Percentiles rank a stretch among this genome's conserved stretches.
Conservation (phyloP, 2,888 invertebrate genomes). For the Ecdyonurus torrentis region DNA sequence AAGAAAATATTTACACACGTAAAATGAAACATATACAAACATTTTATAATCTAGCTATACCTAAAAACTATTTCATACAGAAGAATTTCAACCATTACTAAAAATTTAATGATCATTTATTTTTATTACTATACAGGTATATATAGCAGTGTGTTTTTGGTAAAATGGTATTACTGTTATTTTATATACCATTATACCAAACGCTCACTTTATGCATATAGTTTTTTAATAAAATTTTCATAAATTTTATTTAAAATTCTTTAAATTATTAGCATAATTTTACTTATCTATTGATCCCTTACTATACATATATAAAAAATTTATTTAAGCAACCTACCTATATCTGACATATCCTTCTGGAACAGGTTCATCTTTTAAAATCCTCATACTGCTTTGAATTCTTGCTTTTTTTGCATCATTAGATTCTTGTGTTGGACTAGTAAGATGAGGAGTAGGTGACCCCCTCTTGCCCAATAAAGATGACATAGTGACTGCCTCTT, state of each 20-base stretch:
- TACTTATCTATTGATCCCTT: no score
- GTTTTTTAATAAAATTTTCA: no score
- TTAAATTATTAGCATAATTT: no score
- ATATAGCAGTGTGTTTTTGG: no score
- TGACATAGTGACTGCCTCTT: slow-evolving; percentile 7
- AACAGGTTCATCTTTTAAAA: slow-evolving; percentile 76
- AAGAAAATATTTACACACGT: not conserved
- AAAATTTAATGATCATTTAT: no score
- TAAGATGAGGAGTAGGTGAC: slow-evolving; percentile 15
- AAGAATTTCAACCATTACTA: no score
- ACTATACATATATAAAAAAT: no score
- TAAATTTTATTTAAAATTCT: no score
- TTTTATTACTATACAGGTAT: no score
- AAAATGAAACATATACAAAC: not conserved
- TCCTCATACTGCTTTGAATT: slow-evolving; percentile 49
- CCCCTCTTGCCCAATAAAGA: slow-evolving; percentile 11
- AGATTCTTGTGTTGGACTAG: slow-evolving; percentile 22
- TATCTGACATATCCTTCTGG: slow-evolving; percentile 79
- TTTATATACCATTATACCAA: no score
- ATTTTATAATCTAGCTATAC: not conserved
- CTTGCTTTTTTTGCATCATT: slow-evolving; percentile 43
- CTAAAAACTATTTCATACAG: not conserved
- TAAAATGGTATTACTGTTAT: no score
- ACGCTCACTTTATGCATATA: no score
- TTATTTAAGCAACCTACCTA: slow-evolving; percentile 36